Base-by-base conservation (phyloP, 2,113 vertebrate genomes). In the Cephalopterus ornatus region DNA sequence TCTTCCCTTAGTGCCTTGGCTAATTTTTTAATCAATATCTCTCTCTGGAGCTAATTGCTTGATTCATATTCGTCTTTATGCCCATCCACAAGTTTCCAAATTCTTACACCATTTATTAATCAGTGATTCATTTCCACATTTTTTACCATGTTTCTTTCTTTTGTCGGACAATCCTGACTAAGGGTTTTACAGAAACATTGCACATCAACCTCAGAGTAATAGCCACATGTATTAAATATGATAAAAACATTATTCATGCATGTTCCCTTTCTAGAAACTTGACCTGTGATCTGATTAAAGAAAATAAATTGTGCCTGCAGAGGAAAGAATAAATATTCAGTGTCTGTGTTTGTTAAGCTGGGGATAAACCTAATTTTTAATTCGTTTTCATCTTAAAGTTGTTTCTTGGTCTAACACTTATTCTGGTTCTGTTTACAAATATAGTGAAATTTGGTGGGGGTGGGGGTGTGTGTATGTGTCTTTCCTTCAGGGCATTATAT, bases 11-110 rank as follows among this genome's bases (percentile, higher is more conserved):
- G 49, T 68, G 53, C 41, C 63, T 79, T 82, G 37, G 56, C 53
- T 96, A 88, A 92, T 96, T 96, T 93, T 88, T 41, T n/a, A 85
- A 94, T 94, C 92, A 76, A 83, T 95, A 90, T n/a, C 35, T 79
- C 3, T 1, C 1, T 1, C 82, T 52, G 92, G 66, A 89, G 41
- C 10, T 88, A 85, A 93, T 76, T 79, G 49, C 28, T 78, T 2
- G 5, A 71, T 91, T 82, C 39, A 41, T 77, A 77, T 66, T 92
- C 46, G 5, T 74, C 39, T 76, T 55, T 63, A 44, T 39, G 27
- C 26, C 73, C 27, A 55, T 63, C 32, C 26, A 35, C 5, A 70
- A 37, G 12, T 55, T 91, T 89, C 28, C 32, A 63, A 55, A 75
- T 41, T 90, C 35, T 28, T 35, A 53, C 4, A 9, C 52, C 11